Evolutionary conservation across 2,113 vertebrate species (phyloP).

Genomic region (Ploceus nigricollis): DNA sequence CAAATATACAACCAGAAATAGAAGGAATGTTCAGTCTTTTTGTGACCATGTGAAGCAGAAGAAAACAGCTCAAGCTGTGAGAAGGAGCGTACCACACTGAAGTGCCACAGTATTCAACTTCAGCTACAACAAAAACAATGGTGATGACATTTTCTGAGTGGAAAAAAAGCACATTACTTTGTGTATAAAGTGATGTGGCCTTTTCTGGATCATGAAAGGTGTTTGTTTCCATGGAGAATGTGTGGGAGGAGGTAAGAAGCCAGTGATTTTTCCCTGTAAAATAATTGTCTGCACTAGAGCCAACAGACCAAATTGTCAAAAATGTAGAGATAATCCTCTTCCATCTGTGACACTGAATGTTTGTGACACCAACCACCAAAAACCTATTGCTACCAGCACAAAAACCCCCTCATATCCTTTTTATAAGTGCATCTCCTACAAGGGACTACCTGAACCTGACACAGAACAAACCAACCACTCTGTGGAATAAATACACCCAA

Average conservation of each 20-base stretch:
- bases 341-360: not conserved
- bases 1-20: not conserved
- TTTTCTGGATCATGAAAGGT: constrained; percentile 32
- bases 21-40: not conserved
- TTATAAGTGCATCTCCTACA: not conserved
- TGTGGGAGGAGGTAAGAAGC: constrained; percentile 38
- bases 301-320: not conserved
- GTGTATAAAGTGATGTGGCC: not conserved
- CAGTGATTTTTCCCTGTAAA: constrained; percentile 13
- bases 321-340: not conserved
- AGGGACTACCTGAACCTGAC: not conserved
- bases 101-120: not conserved
- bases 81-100: not conserved
- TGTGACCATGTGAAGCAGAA: not conserved
- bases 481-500: not conserved
- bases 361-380: not conserved
- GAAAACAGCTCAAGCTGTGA: not conserved
- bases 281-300: not conserved
- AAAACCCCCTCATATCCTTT: not conserved
- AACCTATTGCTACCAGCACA: not conserved
- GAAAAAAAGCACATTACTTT: not conserved
- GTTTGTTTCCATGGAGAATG: constrained; percentile 63
- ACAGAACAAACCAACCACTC: not conserved
- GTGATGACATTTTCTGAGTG: not conserved
- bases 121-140: not conserved